Conservation (phyloP, 2,113 vertebrate genomes). For the Halcyon malimbica region DNA sequence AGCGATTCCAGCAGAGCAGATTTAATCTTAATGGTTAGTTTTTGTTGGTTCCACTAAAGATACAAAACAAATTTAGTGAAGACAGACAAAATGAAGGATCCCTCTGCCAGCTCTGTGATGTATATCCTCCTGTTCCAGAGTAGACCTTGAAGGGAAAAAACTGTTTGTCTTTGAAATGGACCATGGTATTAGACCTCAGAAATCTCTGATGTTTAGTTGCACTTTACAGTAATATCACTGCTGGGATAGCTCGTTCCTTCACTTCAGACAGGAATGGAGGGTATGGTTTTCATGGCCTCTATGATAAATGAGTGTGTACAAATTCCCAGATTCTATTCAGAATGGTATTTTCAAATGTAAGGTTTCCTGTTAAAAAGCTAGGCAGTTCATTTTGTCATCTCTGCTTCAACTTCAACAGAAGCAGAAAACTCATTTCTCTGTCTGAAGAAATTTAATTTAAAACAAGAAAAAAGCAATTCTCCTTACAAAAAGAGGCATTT, state of each 20-base stretch:
- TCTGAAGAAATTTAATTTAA: conserved; percentile 43
- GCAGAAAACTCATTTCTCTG: conserved; percentile 29
- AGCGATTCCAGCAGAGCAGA: background rate
- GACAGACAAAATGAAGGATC: background rate
- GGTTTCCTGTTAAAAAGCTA: conserved; percentile 15
- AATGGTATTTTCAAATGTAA: conserved; percentile 22
- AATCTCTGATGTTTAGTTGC: background rate
- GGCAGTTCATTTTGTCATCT: conserved; percentile 40
- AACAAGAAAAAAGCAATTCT: conserved; percentile 28
- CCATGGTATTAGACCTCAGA: background rate
- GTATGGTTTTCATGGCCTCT: background rate
- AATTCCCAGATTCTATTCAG: background rate
- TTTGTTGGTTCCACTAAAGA: background rate
- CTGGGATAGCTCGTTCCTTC: background rate
- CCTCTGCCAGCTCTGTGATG: background rate
- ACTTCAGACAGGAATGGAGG: background rate
- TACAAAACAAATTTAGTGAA: background rate
- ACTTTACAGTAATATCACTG: background rate
- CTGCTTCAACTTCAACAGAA: conserved; percentile 15
- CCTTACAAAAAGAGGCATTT: background rate
- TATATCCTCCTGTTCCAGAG: background rate
- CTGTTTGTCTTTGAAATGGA: background rate
- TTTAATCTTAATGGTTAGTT: background rate
- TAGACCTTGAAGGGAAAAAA: background rate
- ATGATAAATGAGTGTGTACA: background rate